These are phyloP conservation scores for Epizoanthus fatuus DNA, from an alignment of 92 coral and sea anemone species.

Conservation along the genomic window DNA sequence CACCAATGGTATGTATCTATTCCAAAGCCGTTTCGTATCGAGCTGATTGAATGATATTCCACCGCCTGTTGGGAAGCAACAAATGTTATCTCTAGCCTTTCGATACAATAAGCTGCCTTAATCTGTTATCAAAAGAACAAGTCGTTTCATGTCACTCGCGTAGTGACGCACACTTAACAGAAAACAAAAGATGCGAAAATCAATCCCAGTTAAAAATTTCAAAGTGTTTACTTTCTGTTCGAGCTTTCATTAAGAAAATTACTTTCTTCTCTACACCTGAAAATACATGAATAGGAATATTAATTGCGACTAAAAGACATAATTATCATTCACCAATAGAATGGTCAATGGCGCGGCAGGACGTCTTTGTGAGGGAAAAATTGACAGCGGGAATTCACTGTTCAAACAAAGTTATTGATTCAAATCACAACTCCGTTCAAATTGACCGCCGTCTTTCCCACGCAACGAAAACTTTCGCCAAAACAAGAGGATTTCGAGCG, in stretches of 20 bases:
- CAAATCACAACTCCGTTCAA: conserved; percentile 29
- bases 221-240: conserved; percentile 73
- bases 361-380: conserved; percentile 19
- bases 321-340: conserved; percentile 67
- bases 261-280: conserved; percentile 46
- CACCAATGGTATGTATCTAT: no score
- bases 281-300: conserved; percentile 69
- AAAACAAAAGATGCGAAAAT: conserved; percentile 62
- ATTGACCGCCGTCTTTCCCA: conserved; percentile 30
- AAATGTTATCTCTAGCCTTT: conserved; percentile 30
- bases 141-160: conserved; percentile 59
- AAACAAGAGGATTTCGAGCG: conserved; percentile 20
- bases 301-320: conserved; percentile 75
- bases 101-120: conserved; percentile 35
- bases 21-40: neutral
- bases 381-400: conserved; percentile 40
- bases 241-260: conserved; percentile 77
- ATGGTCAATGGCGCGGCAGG: conserved; percentile 32
- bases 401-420: conserved; percentile 32
- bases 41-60: neutral
- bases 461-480: conserved; percentile 26
- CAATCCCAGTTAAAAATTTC: conserved; percentile 52
- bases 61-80: neutral
- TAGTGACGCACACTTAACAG: conserved; percentile 53
- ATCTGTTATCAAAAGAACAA: conserved; percentile 66